Conservation (phyloP, 2,113 vertebrate genomes). For the Gymnarchus niloticus region DNA sequence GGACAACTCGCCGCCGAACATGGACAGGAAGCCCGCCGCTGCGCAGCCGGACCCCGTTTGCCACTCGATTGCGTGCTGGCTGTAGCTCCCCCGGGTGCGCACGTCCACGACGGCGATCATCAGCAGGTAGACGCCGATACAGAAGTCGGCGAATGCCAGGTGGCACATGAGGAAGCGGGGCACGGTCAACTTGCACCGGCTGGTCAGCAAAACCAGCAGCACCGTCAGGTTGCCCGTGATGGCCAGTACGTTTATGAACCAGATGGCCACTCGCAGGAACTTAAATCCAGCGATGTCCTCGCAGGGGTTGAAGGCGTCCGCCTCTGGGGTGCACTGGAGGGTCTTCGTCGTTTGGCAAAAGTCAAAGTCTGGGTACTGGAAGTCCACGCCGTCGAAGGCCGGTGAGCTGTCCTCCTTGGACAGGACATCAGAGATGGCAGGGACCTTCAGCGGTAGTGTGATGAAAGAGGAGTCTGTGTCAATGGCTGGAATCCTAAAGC, state of each 20-base stretch:
- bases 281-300: slow-evolving; percentile 73
- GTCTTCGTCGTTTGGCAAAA: slow-evolving; percentile 52
- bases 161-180: slow-evolving; percentile 80
- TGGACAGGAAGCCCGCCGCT: slow-evolving; percentile 68
- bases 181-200: slow-evolving; percentile 68
- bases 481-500: neutral
- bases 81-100: slow-evolving; percentile 69
- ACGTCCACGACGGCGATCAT: slow-evolving; percentile 70
- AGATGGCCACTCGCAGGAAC: slow-evolving; percentile 71
- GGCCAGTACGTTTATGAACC: slow-evolving; percentile 74
- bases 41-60: slow-evolving; percentile 69
- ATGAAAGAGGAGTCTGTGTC: neutral
- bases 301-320: slow-evolving; percentile 75
- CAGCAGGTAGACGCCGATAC: slow-evolving; percentile 75
- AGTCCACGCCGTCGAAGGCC: slow-evolving; percentile 40
- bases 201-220: slow-evolving; percentile 63
- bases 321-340: slow-evolving; percentile 65
- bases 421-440: slow-evolving; percentile 13
- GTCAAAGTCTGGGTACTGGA: slow-evolving; percentile 50
- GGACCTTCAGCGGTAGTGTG: neutral
- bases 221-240: slow-evolving; percentile 67
- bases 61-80: slow-evolving; percentile 77
- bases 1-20: slow-evolving; percentile 74
- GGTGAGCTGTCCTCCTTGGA: slow-evolving; percentile 6
- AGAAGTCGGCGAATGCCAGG: slow-evolving; percentile 74